These are phyloP conservation scores for Eucera pruinosa DNA, from an alignment of 2,888 invertebrate genomes.

Conservation along the genomic window DNA sequence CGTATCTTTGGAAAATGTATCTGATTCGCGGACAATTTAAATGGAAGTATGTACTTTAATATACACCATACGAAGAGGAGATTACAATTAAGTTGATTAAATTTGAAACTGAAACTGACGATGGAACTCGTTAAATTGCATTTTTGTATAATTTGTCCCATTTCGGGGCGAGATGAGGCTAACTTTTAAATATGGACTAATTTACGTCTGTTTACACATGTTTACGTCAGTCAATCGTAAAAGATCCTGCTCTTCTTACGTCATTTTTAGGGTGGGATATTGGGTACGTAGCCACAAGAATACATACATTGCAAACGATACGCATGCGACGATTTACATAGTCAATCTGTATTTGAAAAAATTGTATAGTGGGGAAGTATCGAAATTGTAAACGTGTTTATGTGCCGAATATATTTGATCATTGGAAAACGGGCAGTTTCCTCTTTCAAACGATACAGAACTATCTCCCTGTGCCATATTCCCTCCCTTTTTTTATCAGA, in stretches of 20 bases:
- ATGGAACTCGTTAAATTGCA: neutral
- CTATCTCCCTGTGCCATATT: conserved; percentile 10
- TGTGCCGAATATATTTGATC: conserved; percentile 5
- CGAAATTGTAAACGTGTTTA: conserved; percentile 11
- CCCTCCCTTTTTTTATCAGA: neutral
- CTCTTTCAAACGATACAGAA: conserved; percentile 1
- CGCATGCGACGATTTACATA: conserved; percentile 22
- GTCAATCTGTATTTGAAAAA: conserved; percentile 15
- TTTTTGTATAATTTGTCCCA: conserved; percentile 6
- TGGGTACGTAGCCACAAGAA: conserved; percentile 17
- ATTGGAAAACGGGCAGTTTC: neutral
- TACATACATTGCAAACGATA: conserved; percentile 43
- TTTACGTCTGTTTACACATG: conserved; percentile 52
- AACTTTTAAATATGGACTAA: conserved; percentile 22
- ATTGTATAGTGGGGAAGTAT: neutral
- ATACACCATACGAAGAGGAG: neutral
- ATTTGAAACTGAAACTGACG: conserved; percentile 1
- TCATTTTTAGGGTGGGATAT: conserved; percentile 21
- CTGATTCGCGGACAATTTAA: neutral
- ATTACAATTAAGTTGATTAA: neutral
- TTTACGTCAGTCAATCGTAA: conserved; percentile 63
- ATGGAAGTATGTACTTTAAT: neutral
- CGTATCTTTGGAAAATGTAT: neutral
- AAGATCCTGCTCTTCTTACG: conserved; percentile 46
- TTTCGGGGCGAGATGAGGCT: neutral